phyloP scores from a whole-genome alignment of 2,113 vertebrate genomes.

The Amazona guildingii region DNA sequence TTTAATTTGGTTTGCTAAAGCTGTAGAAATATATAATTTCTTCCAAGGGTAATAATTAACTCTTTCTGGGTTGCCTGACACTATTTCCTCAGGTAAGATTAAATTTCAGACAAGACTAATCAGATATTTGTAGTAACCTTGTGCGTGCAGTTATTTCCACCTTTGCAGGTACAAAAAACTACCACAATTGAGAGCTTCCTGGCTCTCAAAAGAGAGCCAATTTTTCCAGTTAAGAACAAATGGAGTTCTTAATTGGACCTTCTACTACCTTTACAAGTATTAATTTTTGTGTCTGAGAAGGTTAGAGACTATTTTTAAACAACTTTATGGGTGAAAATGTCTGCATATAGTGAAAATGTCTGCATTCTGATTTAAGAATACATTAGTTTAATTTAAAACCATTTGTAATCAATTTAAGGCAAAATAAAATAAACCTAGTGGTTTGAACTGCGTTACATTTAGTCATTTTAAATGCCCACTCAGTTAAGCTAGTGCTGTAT shows the following conservation, averaged over 20 bases:
- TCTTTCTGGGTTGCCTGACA: not conserved
- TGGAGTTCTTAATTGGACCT: not conserved
- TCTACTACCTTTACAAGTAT: not conserved
- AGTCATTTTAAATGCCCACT: not conserved
- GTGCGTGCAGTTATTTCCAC: not conserved
- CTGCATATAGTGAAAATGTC: not conserved
- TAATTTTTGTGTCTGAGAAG: not conserved
- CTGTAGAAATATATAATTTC: not conserved
- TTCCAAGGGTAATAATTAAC: not conserved
- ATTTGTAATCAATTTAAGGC: not conserved
- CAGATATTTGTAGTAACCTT: not conserved
- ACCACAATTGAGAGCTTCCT: not conserved
- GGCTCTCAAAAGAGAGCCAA: not conserved
- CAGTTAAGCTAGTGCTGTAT: not conserved
- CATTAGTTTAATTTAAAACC: not conserved
- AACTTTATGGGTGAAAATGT: not conserved
- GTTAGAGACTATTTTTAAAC: not conserved
- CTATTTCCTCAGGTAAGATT: not conserved
- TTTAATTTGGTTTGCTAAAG: conserved; percentile 9
- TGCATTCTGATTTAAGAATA: not conserved
- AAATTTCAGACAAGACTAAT: not conserved
- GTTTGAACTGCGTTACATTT: not conserved
- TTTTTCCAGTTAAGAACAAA: not conserved
- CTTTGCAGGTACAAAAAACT: not conserved
- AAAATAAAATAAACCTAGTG: not conserved